Conservation (phyloP, 2,113 vertebrate species). For the Panthera leo region DNA sequence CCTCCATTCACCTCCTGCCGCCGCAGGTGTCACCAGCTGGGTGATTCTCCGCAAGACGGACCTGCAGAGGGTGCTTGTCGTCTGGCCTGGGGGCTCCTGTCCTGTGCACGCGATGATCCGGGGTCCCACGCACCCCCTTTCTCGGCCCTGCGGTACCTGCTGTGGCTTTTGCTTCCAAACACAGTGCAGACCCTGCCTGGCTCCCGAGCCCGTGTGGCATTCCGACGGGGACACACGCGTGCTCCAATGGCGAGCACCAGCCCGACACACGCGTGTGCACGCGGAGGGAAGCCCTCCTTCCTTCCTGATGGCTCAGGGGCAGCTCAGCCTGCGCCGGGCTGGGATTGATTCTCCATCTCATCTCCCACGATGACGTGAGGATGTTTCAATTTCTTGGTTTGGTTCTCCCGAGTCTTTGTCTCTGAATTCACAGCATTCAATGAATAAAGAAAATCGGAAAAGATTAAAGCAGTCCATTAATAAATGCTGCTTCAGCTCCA, state of each 20-base stretch:
- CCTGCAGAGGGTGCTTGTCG: neutral
- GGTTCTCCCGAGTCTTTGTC: neutral
- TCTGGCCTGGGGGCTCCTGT: neutral
- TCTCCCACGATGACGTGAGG: no score
- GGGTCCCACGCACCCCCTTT: fast-evolving
- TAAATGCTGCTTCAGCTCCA: neutral
- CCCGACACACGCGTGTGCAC: fast-evolving
- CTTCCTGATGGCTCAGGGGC: neutral
- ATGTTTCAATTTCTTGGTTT: neutral
- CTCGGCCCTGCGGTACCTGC: neutral
- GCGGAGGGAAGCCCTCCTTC: neutral
- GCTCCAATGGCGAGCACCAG: neutral
- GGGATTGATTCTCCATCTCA: neutral
- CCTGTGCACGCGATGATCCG: fast-evolving
- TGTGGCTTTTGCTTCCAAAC: neutral
- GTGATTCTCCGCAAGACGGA: neutral
- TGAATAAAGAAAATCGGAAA: neutral
- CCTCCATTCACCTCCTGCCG: neutral
- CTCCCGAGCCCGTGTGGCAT: neutral
- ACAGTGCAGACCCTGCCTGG: neutral
- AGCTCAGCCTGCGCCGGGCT: fast-evolving
- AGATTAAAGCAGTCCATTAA: neutral
- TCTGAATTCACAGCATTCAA: neutral
- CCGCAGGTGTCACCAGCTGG: fast-evolving
- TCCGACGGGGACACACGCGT: neutral